Base-by-base conservation (phyloP, 2,797 vertebrate genomes). In the Enteromius argenteus region DNA sequence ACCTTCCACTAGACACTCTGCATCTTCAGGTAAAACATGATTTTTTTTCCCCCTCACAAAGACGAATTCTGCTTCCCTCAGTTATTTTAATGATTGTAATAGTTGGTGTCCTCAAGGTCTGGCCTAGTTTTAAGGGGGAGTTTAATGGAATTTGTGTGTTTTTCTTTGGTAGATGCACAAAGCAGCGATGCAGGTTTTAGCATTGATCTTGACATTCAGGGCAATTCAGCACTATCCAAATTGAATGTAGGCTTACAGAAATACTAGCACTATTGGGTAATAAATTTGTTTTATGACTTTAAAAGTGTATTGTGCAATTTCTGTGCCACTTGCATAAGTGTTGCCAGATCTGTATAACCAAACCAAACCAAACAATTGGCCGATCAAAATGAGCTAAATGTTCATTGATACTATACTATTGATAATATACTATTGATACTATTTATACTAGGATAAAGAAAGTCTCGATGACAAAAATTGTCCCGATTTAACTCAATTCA, bases 31-130 rank as follows among this genome's bases (percentile, higher is more conserved):
- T 84, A 84, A 69, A 83, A 68, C 81, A 69, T n/a, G 11, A 19
- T 19, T 71, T 60, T 15, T 14, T 69, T 3, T 0, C 1, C 42
- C 6, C 11, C 42, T 13, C 44, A 27, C 17, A 27, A 73, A 51
- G 30, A 27, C 42, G 11, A 14, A 64, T 68, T 76, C n/a, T 42
- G 32, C 60, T 60, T 79, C 51, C 27, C 53, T 79, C 30, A 37
- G 53, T 84, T 72, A 84, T 72, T 79, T 72, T 64, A 79, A 79
- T 71, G 66, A 71, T 23, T 79, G 53, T 64, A 72, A 64, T 71
- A 49, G 66, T 27, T 64, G 15, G 19, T 72, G 42, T 79, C 30
- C 67, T 64, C 27, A 79, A 72, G 32, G 30, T 49, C 49, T 84
- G 42, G 19, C 53, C 75, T 72, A 84, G 39, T 46, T 78, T 84